A percentile compares a stretch with the other conserved stretches of the same genome.
Evolutionary conservation across 2,888 invertebrate species (phyloP).

Genomic region (Temnothorax unifasciatus): DNA sequence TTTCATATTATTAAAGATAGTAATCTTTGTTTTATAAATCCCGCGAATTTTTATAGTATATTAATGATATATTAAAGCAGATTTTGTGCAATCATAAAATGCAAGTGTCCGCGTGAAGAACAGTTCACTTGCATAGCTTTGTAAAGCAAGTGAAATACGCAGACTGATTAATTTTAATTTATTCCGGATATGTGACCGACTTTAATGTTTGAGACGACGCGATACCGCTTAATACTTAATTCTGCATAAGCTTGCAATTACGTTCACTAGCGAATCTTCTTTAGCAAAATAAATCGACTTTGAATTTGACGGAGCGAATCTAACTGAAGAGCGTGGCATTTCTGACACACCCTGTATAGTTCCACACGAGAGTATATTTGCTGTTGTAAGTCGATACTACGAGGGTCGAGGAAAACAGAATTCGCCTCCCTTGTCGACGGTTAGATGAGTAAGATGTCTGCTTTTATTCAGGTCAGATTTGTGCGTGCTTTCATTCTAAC

Average conservation of each 20-base stretch:
- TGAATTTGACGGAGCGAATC: not conserved
- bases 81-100: not conserved
- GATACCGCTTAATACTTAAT: not conserved
- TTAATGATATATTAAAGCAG: not conserved
- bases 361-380: slow-evolving; percentile 45
- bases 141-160: slow-evolving; percentile 14
- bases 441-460: slow-evolving; percentile 27
- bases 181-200: not conserved
- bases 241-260: not conserved
- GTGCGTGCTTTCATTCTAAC: slow-evolving; percentile 53
- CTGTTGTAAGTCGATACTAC: slow-evolving; percentile 60
- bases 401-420: not conserved
- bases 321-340: not conserved
- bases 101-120: not conserved
- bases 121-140: not conserved
- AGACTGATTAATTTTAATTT: slow-evolving; percentile 33
- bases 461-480: slow-evolving; percentile 9
- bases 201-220: slow-evolving; percentile 7
- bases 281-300: not conserved
- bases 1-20: not conserved
- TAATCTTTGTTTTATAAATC: not conserved
- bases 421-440: not conserved
- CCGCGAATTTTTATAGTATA: not conserved
- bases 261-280: not conserved
- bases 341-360: not conserved